Percentiles rank a stretch among this genome's conserved stretches.
Conservation (phyloP, 2,797 vertebrate genomes). For the Ptychobarbus kaznakovi region DNA sequence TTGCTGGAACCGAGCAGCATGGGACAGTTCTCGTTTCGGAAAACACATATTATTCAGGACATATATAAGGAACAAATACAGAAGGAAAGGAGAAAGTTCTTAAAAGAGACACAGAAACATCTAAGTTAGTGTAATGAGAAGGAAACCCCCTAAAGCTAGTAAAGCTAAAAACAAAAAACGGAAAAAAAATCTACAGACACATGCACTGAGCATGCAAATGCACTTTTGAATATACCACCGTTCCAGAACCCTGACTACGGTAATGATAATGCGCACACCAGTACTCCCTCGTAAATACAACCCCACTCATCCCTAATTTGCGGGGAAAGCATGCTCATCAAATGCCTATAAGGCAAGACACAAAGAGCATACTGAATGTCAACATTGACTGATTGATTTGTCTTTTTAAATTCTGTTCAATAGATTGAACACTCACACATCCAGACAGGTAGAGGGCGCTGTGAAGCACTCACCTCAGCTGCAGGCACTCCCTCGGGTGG, state of each 20-base stretch:
- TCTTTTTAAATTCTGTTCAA: background rate
- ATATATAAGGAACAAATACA: background rate
- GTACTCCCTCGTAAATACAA: slow-evolving; percentile 10
- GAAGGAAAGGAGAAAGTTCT: background rate
- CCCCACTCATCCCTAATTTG: background rate
- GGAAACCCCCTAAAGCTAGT: no score
- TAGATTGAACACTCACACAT: background rate
- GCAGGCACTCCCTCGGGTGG: slow-evolving; percentile 94
- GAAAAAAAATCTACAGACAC: slow-evolving; percentile 5
- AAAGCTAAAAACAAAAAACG: background rate
- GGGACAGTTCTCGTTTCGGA: slow-evolving; percentile 70
- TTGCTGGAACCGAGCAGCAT: background rate
- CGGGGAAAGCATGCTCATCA: background rate
- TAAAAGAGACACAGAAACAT: background rate
- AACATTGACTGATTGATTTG: background rate
- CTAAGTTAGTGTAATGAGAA: slow-evolving; percentile 17
- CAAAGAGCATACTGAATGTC: background rate
- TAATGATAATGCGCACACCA: slow-evolving; percentile 25
- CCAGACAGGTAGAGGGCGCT: background rate
- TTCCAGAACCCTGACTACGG: background rate
- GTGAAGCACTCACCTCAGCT: slow-evolving; percentile 84
- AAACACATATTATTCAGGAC: slow-evolving; percentile 6
- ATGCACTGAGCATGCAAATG: slow-evolving; percentile 11
- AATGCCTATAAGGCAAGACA: slow-evolving; percentile 12
- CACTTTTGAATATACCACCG: background rate